Evolutionary conservation across 2,888 invertebrate species (phyloP).

Genomic region (Encarsia formosa): DNA sequence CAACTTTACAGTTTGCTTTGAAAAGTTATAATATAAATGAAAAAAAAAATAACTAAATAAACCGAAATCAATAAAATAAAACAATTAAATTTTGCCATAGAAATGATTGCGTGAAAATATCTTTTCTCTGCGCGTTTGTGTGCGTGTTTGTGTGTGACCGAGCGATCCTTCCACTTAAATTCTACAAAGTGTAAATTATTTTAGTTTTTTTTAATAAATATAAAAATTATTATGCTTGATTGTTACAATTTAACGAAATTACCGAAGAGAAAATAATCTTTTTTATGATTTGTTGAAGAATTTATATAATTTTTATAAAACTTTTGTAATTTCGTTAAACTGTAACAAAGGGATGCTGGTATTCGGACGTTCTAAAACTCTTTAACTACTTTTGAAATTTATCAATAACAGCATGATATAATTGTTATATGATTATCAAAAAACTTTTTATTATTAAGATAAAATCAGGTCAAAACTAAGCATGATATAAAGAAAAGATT

Average conservation of each 20-base stretch:
- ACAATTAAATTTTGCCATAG: too few relatives aligned
- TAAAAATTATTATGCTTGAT: constrained; percentile 1
- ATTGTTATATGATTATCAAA: constrained; percentile 29
- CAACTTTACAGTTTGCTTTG: too few relatives aligned
- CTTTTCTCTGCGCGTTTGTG: constrained; percentile 8
- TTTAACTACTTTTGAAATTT: constrained; percentile 20
- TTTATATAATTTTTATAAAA: neutral
- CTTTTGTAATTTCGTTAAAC: neutral
- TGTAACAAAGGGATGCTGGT: constrained; percentile 2
- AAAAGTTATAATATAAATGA: too few relatives aligned
- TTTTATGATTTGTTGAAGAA: neutral
- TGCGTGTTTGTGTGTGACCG: constrained; percentile 11
- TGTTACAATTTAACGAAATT: neutral
- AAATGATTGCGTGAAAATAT: too few relatives aligned
- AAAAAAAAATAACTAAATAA: too few relatives aligned
- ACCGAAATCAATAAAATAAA: too few relatives aligned
- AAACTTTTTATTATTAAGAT: constrained; percentile 19
- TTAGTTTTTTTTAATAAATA: constrained; percentile 2
- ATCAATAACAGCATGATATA: constrained; percentile 29
- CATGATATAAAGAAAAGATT: constrained; percentile 1
- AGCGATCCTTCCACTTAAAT: neutral
- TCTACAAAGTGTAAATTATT: constrained; percentile 11
- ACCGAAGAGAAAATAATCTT: neutral
- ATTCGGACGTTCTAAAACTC: constrained; percentile 17
- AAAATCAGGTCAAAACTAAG: constrained; percentile 3